A percentile compares a stretch with the other conserved stretches of the same genome.
Evolutionary conservation across 1,140 invertebrate genomes (phyloP).

Genomic region (Gonioctena quinquepunctata): DNA sequence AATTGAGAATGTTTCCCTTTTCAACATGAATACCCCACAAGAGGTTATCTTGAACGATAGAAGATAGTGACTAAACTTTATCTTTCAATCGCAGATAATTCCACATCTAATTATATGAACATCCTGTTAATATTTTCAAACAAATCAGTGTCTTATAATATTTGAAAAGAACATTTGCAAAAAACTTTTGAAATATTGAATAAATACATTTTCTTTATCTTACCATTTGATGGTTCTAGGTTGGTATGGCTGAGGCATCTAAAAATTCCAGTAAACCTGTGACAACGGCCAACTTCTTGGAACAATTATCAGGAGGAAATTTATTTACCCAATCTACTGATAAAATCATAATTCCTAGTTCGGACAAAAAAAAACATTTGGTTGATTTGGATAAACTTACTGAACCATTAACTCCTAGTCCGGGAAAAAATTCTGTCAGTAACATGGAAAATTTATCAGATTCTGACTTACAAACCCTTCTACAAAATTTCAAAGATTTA

Average conservation of each 20-base stretch:
- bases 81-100: too few species aligned
- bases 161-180: not conserved
- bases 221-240: too few species aligned
- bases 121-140: too few species aligned
- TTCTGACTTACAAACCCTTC: slow-evolving; percentile 71
- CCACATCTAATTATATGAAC: too few species aligned
- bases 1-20: too few species aligned
- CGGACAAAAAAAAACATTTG: not conserved
- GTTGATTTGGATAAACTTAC: slow-evolving; percentile 22
- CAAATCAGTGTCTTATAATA: too few species aligned
- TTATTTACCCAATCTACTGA: not conserved
- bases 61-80: too few species aligned
- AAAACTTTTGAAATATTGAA: not conserved
- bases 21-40: too few species aligned
- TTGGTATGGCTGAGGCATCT: slow-evolving; percentile 67
- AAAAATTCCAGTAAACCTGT: slow-evolving; percentile 60
- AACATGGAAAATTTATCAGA: slow-evolving; percentile 73
- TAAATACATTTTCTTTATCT: not conserved
- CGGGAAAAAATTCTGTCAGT: slow-evolving; percentile 25
- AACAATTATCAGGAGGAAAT: slow-evolving; percentile 51
- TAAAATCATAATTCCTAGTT: slow-evolving; percentile 26
- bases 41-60: too few species aligned
- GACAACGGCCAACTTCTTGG: slow-evolving; percentile 60
- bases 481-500: slow-evolving; percentile 80
- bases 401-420: slow-evolving; percentile 27